Evolutionary conservation across 2,888 invertebrate species (phyloP), one percentile per base, ranked within the genome.

Genomic region (Therioaphis trifolii): DNA sequence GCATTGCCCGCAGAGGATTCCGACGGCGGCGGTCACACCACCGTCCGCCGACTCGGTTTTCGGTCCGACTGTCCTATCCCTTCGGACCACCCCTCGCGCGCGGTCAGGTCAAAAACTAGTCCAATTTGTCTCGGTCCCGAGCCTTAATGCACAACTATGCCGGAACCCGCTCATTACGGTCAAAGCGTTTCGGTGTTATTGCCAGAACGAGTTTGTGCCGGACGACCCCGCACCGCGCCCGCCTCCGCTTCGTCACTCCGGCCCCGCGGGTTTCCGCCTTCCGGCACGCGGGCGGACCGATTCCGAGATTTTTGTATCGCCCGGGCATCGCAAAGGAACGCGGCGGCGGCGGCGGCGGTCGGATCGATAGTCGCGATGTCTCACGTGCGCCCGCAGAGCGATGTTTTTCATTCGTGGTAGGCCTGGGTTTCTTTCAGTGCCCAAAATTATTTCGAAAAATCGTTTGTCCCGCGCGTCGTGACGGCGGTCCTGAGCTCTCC

Each of bases 161-260:
- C 63, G 49, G 63, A 77, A 63, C 76, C 49, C 49, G 29, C 29
- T 63, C 58, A 49, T 63, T 40, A 43, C 43, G 76, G 76, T 63
- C 76, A 76, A 24, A 76, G 63, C 46, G 63, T 76, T 61, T 76
- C 18, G 29, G 76, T 12, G 61, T 76, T 76, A 21, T 61, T 43
- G 61, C 46, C 63, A 46, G 63, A 76, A 76, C 61, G 29, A 63
- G 46, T 63, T 63, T 49, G 63, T 58, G 12, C 58, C 12, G 15
- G 15, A 12, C 46, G 46, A 35, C 24, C 12, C 58, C 24, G 35
- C 7, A 12, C 35, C 11, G 0, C 58, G 1, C 12, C 7, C n/a
- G 5, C 24, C 55, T 1, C 55, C 58, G n/a, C n/a, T n/a, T 2
- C n/a, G 18, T n/a, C n/a, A 18, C 35, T 35, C 52, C n/a, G 52